Conservation (phyloP, 2,888 invertebrate genomes). For the Acleris laterana region DNA sequence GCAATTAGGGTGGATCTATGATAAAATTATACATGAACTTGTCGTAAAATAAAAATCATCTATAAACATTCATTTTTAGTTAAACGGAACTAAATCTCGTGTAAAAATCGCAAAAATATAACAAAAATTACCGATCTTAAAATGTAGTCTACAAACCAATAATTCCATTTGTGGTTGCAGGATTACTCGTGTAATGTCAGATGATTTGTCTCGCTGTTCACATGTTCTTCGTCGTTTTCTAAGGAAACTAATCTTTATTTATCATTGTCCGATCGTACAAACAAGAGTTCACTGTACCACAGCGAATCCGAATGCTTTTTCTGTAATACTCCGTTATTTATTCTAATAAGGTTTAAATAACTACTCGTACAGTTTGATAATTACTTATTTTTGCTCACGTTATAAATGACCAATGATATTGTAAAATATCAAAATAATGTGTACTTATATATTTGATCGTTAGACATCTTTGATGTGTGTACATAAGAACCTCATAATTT, state of each 20-base stretch:
- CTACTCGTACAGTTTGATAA: neutral
- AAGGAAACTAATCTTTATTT: slow-evolving; percentile 39
- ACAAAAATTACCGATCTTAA: too few relatives aligned
- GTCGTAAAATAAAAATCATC: neutral
- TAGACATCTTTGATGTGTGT: too few relatives aligned
- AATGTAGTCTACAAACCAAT: too few relatives aligned
- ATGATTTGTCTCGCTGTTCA: slow-evolving; percentile 24
- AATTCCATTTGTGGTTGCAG: too few relatives aligned
- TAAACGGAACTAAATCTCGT: too few relatives aligned
- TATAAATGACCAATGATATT: too few relatives aligned
- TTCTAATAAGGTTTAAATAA: neutral
- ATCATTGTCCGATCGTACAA: slow-evolving; percentile 36
- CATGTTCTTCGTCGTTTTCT: slow-evolving; percentile 13
- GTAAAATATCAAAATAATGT: too few relatives aligned
- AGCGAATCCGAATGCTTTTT: slow-evolving; percentile 14
- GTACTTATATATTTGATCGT: too few relatives aligned
- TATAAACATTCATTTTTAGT: neutral
- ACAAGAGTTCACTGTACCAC: slow-evolving; percentile 23
- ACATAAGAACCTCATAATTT: too few relatives aligned
- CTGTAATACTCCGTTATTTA: slow-evolving; percentile 5
- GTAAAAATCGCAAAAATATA: too few relatives aligned
- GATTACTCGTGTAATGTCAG: neutral
- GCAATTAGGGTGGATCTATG: slow-evolving; percentile 5
- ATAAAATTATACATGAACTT: slow-evolving; percentile 13
- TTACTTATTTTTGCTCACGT: neutral